A percentile compares a stretch with the other conserved stretches of the same genome.
Evolutionary conservation across 2,113 vertebrate genomes (phyloP).

Genomic region (Cephalophus harveyi): DNA sequence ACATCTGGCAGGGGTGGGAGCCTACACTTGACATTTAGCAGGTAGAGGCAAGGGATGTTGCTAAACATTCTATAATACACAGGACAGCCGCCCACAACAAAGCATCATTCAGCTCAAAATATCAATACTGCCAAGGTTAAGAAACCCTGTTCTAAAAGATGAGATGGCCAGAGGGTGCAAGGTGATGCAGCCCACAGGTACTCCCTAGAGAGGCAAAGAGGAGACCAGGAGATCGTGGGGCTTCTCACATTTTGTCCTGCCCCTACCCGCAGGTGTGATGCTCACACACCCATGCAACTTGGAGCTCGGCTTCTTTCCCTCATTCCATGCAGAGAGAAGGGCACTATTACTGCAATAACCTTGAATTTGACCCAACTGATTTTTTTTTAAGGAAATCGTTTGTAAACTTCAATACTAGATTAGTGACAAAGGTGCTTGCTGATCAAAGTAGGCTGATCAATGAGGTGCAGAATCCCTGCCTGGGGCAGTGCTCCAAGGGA

Average conservation of each 20-base stretch:
- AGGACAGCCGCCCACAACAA: neutral
- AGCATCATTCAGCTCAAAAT: neutral
- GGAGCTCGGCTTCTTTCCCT: neutral
- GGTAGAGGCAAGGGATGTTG: neutral
- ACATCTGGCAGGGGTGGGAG: neutral
- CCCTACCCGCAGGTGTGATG: neutral
- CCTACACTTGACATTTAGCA: neutral
- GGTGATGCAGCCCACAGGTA: neutral
- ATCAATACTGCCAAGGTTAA: neutral
- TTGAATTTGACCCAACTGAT: neutral
- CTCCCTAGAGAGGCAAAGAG: neutral
- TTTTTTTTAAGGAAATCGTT: constrained; percentile 32
- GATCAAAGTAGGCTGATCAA: neutral
- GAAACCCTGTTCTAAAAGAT: neutral
- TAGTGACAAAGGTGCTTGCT: neutral
- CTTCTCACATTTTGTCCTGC: neutral
- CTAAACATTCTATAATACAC: neutral
- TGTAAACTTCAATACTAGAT: neutral
- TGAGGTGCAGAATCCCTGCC: neutral
- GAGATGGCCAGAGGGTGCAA: neutral
- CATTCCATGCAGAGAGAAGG: neutral
- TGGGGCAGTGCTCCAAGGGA: neutral
- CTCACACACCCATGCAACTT: neutral
- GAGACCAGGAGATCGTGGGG: neutral
- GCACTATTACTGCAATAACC: neutral